phyloP scores from a whole-genome alignment of 1,140 invertebrate genomes.

The Bombus balteatus region DNA sequence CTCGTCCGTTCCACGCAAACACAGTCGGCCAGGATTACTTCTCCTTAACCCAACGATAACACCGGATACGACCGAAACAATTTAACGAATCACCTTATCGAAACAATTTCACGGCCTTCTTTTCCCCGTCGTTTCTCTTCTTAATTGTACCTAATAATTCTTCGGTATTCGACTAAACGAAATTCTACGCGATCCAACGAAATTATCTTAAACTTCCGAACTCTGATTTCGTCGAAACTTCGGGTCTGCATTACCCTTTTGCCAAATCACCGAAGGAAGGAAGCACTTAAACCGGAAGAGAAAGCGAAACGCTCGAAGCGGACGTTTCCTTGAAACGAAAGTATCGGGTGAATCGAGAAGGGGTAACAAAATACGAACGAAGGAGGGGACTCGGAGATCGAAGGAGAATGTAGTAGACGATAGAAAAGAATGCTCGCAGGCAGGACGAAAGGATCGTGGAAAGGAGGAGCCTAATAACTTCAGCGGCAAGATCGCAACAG shows the following conservation, averaged over 20 bases:
- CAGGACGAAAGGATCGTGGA: constrained; percentile 12
- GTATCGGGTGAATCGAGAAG: background rate
- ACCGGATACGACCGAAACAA: no score
- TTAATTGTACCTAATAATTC: no score
- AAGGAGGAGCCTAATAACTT: constrained; percentile 72
- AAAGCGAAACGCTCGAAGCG: constrained; percentile 4
- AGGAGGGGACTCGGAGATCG: background rate
- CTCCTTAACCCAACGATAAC: no score
- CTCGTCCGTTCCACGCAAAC: background rate
- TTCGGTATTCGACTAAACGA: background rate
- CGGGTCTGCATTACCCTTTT: background rate
- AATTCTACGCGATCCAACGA: background rate
- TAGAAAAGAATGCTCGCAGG: constrained; percentile 5
- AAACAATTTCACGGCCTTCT: no score
- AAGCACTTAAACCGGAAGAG: background rate
- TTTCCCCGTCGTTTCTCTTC: no score
- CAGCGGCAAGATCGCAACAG: constrained; percentile 67
- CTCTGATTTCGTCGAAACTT: background rate
- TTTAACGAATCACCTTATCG: no score
- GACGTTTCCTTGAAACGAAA: background rate
- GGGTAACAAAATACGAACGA: background rate
- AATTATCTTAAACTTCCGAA: background rate
- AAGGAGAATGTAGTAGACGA: background rate
- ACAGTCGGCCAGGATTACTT: no score
- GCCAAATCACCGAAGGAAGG: background rate